These are phyloP conservation scores for Leucosticte australis DNA, from an alignment of 2,113 vertebrate genomes.

Conservation along the genomic window DNA sequence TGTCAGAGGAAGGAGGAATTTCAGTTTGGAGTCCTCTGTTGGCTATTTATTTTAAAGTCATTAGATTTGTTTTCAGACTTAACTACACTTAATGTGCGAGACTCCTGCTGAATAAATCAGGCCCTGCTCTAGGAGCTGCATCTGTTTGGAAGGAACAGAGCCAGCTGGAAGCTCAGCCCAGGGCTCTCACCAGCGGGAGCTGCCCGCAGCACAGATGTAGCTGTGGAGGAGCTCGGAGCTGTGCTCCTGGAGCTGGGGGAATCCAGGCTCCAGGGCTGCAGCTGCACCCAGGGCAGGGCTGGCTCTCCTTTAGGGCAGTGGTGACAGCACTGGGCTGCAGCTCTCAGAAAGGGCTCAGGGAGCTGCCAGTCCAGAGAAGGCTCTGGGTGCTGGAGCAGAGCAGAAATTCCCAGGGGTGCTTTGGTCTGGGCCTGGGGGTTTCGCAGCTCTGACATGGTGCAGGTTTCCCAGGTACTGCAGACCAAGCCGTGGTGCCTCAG, in stretches of 20 bases:
- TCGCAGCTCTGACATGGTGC: not conserved
- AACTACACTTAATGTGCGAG: constrained; percentile 59
- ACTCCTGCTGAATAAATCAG: constrained; percentile 61
- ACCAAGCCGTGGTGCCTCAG: rapidly evolving
- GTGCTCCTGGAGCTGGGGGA: not conserved
- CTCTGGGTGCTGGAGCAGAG: not conserved
- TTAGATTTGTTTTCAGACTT: constrained; percentile 70
- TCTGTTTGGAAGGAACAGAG: constrained; percentile 42
- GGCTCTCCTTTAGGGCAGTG: rapidly evolving
- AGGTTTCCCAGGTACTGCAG: rapidly evolving
- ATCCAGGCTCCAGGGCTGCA: not conserved
- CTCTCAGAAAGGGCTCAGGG: not conserved
- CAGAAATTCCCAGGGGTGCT: not conserved
- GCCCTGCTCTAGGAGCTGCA: constrained; percentile 52
- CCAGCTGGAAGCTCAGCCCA: constrained; percentile 46
- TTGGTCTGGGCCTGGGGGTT: not conserved
- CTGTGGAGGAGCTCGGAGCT: not conserved
- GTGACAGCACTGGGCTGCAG: not conserved
- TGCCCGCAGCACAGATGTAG: not conserved
- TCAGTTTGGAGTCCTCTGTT: constrained; percentile 38
- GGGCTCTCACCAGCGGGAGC: constrained; percentile 13
- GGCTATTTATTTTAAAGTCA: constrained; percentile 66
- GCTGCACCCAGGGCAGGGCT: not conserved
- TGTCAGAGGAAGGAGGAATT: constrained; percentile 58
- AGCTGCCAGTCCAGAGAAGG: not conserved